These are phyloP conservation scores for Harpegnathos saltator DNA, from an alignment of 1,140 invertebrate species.

Conservation along the genomic window DNA sequence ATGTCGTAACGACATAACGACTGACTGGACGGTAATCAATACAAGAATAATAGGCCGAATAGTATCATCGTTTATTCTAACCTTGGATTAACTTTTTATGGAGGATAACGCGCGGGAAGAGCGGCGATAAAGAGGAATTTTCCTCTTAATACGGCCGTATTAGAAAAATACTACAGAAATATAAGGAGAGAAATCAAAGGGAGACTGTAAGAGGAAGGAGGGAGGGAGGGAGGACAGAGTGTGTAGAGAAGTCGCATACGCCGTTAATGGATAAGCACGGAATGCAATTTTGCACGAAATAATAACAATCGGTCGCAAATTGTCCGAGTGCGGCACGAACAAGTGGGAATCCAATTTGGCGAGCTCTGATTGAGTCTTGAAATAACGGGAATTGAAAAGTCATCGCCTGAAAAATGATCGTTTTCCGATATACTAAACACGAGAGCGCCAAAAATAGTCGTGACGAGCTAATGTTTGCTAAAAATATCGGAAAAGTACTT, in stretches of 20 bases:
- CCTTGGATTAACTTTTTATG: slow-evolving; percentile 22
- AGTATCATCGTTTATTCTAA: slow-evolving; percentile 8
- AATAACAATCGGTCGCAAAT: slow-evolving; percentile 40
- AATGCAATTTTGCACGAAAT: slow-evolving; percentile 43
- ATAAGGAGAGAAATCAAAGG: too few relatives aligned
- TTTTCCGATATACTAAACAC: slow-evolving; percentile 51
- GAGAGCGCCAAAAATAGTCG: slow-evolving; percentile 25
- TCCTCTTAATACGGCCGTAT: not conserved
- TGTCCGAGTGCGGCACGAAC: slow-evolving; percentile 24
- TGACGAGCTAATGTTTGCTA: slow-evolving; percentile 3
- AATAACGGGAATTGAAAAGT: slow-evolving; percentile 59
- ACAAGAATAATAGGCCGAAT: slow-evolving; percentile 26
- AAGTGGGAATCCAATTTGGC: slow-evolving; percentile 48
- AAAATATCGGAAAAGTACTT: not conserved
- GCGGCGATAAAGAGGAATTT: not conserved
- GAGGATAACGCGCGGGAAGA: not conserved
- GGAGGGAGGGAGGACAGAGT: not conserved
- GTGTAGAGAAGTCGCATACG: not conserved
- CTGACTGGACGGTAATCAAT: slow-evolving; percentile 17
- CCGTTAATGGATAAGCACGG: slow-evolving; percentile 23
- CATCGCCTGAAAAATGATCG: slow-evolving; percentile 58
- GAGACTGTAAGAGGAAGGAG: too few relatives aligned
- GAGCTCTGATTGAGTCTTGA: slow-evolving; percentile 56
- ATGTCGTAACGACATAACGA: slow-evolving; percentile 24
- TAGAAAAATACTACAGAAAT: too few relatives aligned